Conservation (phyloP, 2,113 vertebrate species). For the Pterophyllum scalare region DNA sequence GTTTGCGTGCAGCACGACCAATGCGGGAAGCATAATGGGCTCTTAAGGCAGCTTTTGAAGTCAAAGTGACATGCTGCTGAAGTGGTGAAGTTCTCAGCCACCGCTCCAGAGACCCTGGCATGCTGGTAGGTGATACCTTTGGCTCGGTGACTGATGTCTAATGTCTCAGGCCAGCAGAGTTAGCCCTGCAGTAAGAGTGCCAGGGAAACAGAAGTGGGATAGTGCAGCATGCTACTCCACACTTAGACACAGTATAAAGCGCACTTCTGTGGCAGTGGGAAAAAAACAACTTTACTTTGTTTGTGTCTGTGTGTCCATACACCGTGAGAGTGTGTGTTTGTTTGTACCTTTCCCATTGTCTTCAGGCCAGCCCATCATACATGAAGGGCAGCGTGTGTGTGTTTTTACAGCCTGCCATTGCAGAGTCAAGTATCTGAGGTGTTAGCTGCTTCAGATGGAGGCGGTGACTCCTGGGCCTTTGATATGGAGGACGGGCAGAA, state of each 20-base stretch:
- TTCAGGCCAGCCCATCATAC: slow-evolving; percentile 11
- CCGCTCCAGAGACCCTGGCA: not conserved
- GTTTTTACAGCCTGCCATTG: slow-evolving; percentile 67
- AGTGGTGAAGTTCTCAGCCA: not conserved
- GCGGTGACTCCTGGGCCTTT: slow-evolving; percentile 66
- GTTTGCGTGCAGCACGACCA: not conserved
- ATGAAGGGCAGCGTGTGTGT: slow-evolving; percentile 9
- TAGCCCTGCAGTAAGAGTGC: not conserved
- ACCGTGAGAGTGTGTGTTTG: slow-evolving; percentile 1
- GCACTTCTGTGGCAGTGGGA: slow-evolving; percentile 16
- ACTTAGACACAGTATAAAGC: not conserved
- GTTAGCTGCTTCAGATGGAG: slow-evolving; percentile 64
- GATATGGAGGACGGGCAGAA: slow-evolving; percentile 70
- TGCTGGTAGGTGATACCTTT: not conserved
- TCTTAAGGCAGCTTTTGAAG: not conserved
- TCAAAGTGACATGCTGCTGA: not conserved
- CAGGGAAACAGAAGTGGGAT: not conserved
- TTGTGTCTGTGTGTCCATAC: not conserved
- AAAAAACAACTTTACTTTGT: slow-evolving; percentile 25
- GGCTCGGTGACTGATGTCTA: slow-evolving; percentile 1
- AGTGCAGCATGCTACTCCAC: not conserved
- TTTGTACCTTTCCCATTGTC: not conserved
- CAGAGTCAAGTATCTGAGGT: slow-evolving; percentile 72
- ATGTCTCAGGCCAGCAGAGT: slow-evolving; percentile 26
- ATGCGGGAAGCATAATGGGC: not conserved